Conservation (phyloP, 2,797 vertebrate species). For the Melanotaenia boesemani region DNA sequence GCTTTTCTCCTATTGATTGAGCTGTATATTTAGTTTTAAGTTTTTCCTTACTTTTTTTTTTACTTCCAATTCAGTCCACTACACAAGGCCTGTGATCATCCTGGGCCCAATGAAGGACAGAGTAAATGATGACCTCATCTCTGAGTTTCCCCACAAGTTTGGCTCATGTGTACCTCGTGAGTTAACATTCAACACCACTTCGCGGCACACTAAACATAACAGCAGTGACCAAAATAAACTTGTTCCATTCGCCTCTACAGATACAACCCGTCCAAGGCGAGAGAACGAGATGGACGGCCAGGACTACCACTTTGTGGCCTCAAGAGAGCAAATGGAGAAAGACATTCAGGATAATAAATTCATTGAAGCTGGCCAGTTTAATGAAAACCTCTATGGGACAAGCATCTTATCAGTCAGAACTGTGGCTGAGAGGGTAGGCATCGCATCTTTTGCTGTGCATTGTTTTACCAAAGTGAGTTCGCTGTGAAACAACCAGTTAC, state of each 20-base stretch:
- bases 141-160: slow-evolving; percentile 98
- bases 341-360: slow-evolving; percentile 99
- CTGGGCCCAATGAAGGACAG: slow-evolving; percentile 98
- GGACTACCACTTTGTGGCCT: slow-evolving; percentile 97
- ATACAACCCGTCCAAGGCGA: slow-evolving; percentile 94
- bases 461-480: slow-evolving; percentile 6
- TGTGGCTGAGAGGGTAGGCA: slow-evolving; percentile 93
- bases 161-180: slow-evolving; percentile 99
- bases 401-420: slow-evolving; percentile 97
- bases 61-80: slow-evolving; percentile 87
- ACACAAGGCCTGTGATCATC: slow-evolving; percentile 97
- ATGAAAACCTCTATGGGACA: slow-evolving; percentile 98
- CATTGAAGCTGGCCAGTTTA: slow-evolving; percentile 98
- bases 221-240: background rate
- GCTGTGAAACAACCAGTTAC: background rate
- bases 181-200: slow-evolving; percentile 57
- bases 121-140: slow-evolving; percentile 98
- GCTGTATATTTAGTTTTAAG: fast-evolving
- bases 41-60: background rate
- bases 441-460: background rate
- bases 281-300: slow-evolving; percentile 97
- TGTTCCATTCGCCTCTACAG: slow-evolving; percentile 74
- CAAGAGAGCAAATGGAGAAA: slow-evolving; percentile 98
- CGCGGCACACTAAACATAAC: background rate
- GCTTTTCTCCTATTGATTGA: background rate